A percentile compares a stretch with the other conserved stretches of the same genome.
Conservation (phyloP, 2,797 vertebrate genomes). For the Melanotaenia nigrans region DNA sequence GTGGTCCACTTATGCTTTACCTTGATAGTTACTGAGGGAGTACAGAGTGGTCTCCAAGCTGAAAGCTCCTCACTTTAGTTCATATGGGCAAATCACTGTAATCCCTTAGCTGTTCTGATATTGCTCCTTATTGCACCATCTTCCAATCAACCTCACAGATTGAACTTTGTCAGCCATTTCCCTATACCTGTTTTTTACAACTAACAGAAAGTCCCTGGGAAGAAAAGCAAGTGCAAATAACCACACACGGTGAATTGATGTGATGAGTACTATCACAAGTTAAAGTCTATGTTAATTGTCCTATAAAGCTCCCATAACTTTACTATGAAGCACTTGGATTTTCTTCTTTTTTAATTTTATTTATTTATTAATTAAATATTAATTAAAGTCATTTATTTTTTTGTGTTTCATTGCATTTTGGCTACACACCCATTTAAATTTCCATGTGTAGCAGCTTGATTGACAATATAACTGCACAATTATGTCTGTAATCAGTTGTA, state of each 20-base stretch:
- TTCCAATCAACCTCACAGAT: conserved; percentile 27
- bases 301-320: background rate
- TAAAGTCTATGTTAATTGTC: background rate
- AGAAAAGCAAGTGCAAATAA: background rate
- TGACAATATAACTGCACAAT: background rate
- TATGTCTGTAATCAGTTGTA: background rate
- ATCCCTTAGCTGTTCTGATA: background rate
- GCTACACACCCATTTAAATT: background rate
- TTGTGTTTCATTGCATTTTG: background rate
- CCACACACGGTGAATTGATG: background rate
- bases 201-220: background rate
- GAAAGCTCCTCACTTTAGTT: conserved; percentile 38
- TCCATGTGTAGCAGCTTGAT: background rate
- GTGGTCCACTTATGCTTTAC: conserved; percentile 38
- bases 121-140: conserved; percentile 9
- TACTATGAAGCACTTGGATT: background rate
- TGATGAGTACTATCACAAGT: background rate
- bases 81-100: conserved; percentile 24
- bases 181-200: background rate
- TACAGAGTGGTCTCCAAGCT: conserved; percentile 55
- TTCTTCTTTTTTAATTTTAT: too few relatives aligned
- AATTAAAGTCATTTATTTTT: background rate
- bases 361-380: background rate
- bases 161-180: conserved; percentile 7
- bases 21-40: conserved; percentile 60